Base-by-base conservation (phyloP, 2,888 invertebrate genomes). In the Polydrusus tereticollis region DNA sequence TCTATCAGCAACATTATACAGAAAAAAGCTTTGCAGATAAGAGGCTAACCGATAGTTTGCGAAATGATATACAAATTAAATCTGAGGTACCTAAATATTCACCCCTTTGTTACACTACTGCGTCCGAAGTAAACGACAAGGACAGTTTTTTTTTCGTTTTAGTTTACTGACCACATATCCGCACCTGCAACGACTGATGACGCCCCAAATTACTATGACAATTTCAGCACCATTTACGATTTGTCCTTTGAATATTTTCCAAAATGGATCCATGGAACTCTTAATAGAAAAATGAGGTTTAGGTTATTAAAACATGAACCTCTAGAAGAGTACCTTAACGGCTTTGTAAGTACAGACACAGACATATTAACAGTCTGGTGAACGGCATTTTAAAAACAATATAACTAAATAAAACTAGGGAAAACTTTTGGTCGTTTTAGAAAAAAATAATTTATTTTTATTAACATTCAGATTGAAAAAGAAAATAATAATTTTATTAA, bases 181-280 rank as follows among this genome's bases (percentile, higher is more conserved):
- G 21, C 69, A 23, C 83, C 86, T 59, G 83, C 83, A 0, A 86
- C 87, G 58, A 86, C 86, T 75, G 86, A 87, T 76, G 86, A 87
- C 73, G 87, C 86, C 77, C 85, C 85, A 4, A 64, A 77, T 4
- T 88, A 88, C 78, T 84, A 83, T 2, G 87, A 82, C 29, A 85
- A 90, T 81, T 88, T 85, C 80, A 85, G 87, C 8, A 86, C 88
- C 0, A 86, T 84, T 0, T 87, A 86, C 73, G 89, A 89, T 78
- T 80, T 89, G 8, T 87, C 86, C 4, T 89, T 88, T 81, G 86
- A 87, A 77, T 88, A 89, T 76, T 82, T 89, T 50, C 89, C 89
- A 0, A 87, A 86, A 75, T 86, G 87, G 3, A 81, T 87, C 21
- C 62, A 45, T 55, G 65, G 85, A 86, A 3, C 81, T 84, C 75